Evolutionary conservation across 2,113 vertebrate species (phyloP), one percentile per base, ranked within the genome.

Genomic region (Notiomystis cincta): DNA sequence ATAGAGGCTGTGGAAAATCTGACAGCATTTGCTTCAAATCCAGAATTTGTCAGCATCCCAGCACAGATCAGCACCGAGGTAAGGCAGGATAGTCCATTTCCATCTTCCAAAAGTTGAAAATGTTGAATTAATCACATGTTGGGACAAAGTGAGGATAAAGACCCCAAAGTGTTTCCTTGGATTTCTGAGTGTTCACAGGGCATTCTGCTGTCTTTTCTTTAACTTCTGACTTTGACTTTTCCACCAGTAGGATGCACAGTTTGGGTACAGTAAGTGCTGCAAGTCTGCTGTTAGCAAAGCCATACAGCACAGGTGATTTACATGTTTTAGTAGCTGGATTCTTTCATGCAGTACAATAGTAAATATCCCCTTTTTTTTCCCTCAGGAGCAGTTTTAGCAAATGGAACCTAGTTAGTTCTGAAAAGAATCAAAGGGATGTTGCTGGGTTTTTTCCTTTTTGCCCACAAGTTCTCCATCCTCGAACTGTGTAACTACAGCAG

Each of bases 31-130:
- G 99, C 99, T 47, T 99, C 98, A 45, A 99, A 99, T 96, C 99
- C 99, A 0, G 99, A 99, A 88, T 99, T 99, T 96, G 99, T 99
- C 71, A 99, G 99, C 93, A 98, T 99, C 87, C 99, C 99, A 6
- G 99, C 99, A 31, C 99, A 99, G 97, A 99, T 99, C 96, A 99
- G 99, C 96, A 97, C 98, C 5, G 99, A 99, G 99, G 99, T 99
- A 97, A 92, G 83, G 95, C 54, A 62, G n/a, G n/a, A n/a, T 20
- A 47, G n/a, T 79, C 28, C 37, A 21, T 17, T 71, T 57, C 33
- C 15, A 53, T 44, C 37, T 9, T 79, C 35, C 50, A 37, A 11
- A 75, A 48, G 25, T 11, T 66, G 19, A 42, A 92, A 87, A 69
- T 17, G 9, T 33, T 58, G 16, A 69, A 40, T 50, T 58, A 57